Percentiles rank a stretch among this genome's conserved stretches.
Evolutionary conservation across 2,888 invertebrate genomes (phyloP).

Genomic region (Polyploca ridens): DNA sequence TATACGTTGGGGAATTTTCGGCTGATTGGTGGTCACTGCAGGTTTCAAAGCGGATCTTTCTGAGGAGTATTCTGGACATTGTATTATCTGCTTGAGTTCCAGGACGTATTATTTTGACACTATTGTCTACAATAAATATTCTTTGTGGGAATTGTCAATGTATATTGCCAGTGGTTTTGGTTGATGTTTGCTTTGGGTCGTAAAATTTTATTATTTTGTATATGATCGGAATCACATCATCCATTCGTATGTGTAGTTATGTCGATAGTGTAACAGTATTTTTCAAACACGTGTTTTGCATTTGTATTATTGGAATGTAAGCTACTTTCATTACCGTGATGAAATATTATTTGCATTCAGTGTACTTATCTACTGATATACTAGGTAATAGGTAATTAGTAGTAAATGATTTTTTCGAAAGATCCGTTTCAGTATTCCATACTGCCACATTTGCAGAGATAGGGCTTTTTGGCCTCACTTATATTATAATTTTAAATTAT

Average conservation of each 20-base stretch:
- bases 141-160: neutral
- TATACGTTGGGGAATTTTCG: neutral
- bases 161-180: neutral
- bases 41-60: neutral
- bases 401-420: no score
- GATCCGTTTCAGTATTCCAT: no score
- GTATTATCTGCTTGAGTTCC: neutral
- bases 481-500: no score
- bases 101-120: neutral
- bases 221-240: neutral
- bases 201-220: neutral
- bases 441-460: no score
- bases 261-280: neutral
- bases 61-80: neutral
- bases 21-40: neutral
- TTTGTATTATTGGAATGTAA: no score
- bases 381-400: no score
- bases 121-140: neutral
- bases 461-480: no score
- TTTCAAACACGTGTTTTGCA: neutral
- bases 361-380: no score
- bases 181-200: neutral
- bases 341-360: no score
- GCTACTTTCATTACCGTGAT: no score
- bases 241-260: neutral